These are phyloP conservation scores for Drosophila monieri DNA, from an alignment of 2,888 invertebrate genomes.

Conservation along the genomic window DNA sequence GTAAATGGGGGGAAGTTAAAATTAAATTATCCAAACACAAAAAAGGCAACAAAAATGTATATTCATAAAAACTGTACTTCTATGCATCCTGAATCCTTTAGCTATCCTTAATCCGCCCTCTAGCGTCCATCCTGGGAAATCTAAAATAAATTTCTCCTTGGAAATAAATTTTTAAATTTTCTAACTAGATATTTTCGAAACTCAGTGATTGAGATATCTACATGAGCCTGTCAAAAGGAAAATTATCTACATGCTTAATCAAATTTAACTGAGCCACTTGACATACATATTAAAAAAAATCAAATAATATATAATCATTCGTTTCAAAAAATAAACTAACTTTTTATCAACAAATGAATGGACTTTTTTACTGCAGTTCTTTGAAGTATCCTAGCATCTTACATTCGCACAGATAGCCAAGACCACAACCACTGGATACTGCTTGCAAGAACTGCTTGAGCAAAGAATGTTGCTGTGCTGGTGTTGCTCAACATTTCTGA, in stretches of 20 bases:
- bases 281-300: not conserved
- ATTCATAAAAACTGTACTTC: not conserved
- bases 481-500: constrained; percentile 8
- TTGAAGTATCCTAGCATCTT: not conserved
- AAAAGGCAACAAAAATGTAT: not conserved
- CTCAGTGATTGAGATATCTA: not conserved
- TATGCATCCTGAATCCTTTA: not conserved
- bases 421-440: constrained; percentile 15
- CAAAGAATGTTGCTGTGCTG: not conserved
- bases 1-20: too few relatives aligned
- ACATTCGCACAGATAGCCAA: not conserved
- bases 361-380: not conserved
- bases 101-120: not conserved
- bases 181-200: not conserved
- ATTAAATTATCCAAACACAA: not conserved
- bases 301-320: too few relatives aligned
- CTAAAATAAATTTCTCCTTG: not conserved
- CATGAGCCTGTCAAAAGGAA: not conserved
- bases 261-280: not conserved
- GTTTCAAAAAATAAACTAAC: not conserved
- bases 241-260: not conserved
- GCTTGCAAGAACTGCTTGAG: constrained; percentile 18
- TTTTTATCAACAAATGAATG: not conserved
- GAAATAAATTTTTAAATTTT: not conserved
- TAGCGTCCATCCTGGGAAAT: not conserved